Base-by-base conservation (phyloP, 92 coral and sea anemone genomes). In the Paramuricea clavata region DNA sequence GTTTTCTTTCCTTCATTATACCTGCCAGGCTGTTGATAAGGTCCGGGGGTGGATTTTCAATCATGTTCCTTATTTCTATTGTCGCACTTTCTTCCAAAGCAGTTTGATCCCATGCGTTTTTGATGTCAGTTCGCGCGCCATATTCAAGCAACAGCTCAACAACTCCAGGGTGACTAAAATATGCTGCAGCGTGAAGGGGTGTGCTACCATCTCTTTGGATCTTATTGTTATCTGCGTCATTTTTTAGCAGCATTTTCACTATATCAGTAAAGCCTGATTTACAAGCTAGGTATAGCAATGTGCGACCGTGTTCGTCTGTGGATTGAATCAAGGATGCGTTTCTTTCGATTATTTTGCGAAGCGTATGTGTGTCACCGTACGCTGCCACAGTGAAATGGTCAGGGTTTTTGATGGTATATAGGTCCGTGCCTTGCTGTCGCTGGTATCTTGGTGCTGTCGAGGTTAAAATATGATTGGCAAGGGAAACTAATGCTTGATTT, bases 141-240 rank as follows among this genome's bases (percentile, higher is more conserved):
- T 88, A 34, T n/a, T 80, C 86, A 21, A 91, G 93, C n/a, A 91
- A 62, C 23, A 91, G 89, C 47, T 81, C 68, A 44, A 83, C 89
- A 34, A 91, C 78, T 1, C 28, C 68, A 2, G 42, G 9, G 16
- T 91, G 93, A 11, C 93, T 87, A 79, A 6, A 91, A 76, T 83
- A 88, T 25, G 91, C 91, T 12, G 93, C 93, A 6, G 49, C 93
- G 57, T 91, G 93, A 16, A 91, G 91, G 23, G 93, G 74, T 19
- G 91, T 91, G 59, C 93, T 91, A 39, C 93, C 93, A 47, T 79
- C 91, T 33, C 59, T 49, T 69, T 91, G 93, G 21, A 13, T 28
- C 56, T 71, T 81, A 73, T 83, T 88, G 50, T 88, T 77, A 6
- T 88, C 43, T 0, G 91, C 89, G 5, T 87, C 93, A 33, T 69